Percentiles rank a stretch among this genome's conserved stretches.
phyloP scores from a whole-genome alignment of 2,113 vertebrate genomes.

The Myotis davidii region DNA sequence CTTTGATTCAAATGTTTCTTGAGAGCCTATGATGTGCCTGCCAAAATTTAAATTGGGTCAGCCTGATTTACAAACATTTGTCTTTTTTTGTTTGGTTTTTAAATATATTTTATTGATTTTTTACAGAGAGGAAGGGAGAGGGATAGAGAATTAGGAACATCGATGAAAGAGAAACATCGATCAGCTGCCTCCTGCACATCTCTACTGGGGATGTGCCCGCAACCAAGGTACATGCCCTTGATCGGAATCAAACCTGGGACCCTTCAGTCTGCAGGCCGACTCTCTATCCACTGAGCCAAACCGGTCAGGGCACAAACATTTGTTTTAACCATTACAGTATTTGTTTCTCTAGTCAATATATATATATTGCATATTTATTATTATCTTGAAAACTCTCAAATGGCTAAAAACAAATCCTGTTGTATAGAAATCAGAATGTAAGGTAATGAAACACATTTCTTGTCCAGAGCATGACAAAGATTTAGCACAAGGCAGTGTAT shows the following conservation, averaged over 20 bases:
- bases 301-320: not conserved
- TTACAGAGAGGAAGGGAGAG: too few relatives aligned
- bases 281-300: too few relatives aligned
- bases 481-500: not conserved
- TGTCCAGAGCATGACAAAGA: not conserved
- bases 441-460: not conserved
- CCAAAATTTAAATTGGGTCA: not conserved
- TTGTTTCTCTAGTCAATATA: not conserved
- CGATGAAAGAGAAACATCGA: too few relatives aligned
- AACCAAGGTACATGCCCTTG: too few relatives aligned
- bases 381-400: slow-evolving; percentile 26
- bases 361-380: not conserved
- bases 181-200: too few relatives aligned
- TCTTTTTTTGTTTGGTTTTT: not conserved
- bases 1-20: not conserved
- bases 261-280: too few relatives aligned
- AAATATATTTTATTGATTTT: not conserved
- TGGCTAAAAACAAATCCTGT: not conserved
- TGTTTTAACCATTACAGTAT: not conserved
- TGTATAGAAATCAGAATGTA: not conserved
- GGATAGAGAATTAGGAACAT: too few relatives aligned
- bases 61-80: not conserved
- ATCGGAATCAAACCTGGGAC: too few relatives aligned
- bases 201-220: too few relatives aligned
- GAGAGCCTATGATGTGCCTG: not conserved